phyloP scores from a whole-genome alignment of 2,797 vertebrate genomes.

The Lepilemur ruficaudatus region DNA sequence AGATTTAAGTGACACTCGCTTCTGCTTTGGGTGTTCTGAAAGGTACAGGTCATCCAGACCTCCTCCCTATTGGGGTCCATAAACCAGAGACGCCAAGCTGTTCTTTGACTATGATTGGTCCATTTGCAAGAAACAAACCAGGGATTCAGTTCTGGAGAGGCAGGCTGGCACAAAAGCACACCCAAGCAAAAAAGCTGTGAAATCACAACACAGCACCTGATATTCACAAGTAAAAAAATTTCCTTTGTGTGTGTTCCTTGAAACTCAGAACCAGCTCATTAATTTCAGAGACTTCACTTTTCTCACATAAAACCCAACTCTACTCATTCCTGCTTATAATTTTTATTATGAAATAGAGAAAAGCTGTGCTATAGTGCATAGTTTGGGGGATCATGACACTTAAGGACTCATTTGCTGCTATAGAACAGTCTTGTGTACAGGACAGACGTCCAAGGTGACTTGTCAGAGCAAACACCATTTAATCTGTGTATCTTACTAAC shows the following conservation, averaged over 20 bases:
- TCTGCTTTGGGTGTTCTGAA: background rate
- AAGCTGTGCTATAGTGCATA: background rate
- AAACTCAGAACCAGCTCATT: background rate
- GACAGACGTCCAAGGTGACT: background rate
- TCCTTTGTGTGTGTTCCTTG: background rate
- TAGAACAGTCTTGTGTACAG: background rate
- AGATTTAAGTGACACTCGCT: background rate
- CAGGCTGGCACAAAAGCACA: background rate
- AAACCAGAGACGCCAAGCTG: background rate
- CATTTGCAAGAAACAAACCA: background rate
- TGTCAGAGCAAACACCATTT: background rate
- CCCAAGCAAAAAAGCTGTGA: background rate
- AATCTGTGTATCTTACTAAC: background rate
- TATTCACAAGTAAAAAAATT: background rate
- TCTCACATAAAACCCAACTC: background rate
- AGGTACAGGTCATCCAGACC: background rate
- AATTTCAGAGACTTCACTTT: background rate
- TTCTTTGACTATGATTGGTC: background rate
- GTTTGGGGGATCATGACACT: background rate
- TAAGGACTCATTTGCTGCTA: background rate
- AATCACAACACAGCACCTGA: background rate
- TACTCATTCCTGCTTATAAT: background rate
- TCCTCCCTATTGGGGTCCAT: background rate
- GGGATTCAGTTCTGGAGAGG: background rate
- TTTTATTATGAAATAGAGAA: conserved; percentile 27